Evolutionary conservation across 2,113 vertebrate genomes (phyloP), one percentile per base, ranked within the genome.

Genomic region (Upupa epops): DNA sequence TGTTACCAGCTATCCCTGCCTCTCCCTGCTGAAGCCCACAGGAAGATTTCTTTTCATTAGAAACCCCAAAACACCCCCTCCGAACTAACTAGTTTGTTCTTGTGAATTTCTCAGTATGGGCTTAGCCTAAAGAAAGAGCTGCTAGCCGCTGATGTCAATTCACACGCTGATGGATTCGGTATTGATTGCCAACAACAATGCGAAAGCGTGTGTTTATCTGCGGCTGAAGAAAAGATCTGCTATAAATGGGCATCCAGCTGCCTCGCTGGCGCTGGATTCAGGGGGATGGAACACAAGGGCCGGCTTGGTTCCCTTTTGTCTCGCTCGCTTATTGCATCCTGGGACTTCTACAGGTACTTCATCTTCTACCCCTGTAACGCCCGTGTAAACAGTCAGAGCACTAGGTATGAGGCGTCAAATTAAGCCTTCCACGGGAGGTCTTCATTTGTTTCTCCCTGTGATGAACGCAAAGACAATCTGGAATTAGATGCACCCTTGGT

Each of bases 181-280:
- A 94, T 91, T 83, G 84, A 96, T 93, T 83, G 51, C 20, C 64
- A 94, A 49, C 40, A 25, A 54, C 74, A 86, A 46, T 45, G 42
- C 65, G 32, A 84, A 89, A 83, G 25, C 5, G 3, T 48, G 5
- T 11, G 17, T 66, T 88, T 93, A 48, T 81, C 79, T 94, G 13
- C 25, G 59, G 46, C 89, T 56, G 22, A 76, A 75, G n/a, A 95
- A 78, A 85, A 59, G 10, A 73, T 76, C 92, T 96, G 65, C 73
- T 95, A 75, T 93, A 90, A 81, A 80, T 65, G 37, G 52, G 34
- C 40, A 91, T 71, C 83, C 29, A 69, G 61, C 56, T 86, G 55
- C 34, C 85, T 36, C 32, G 25, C 32, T 85, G 81, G 73, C 26
- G 51, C 54, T 91, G 68, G 96, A 82, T 86, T 94, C 51, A 71